A percentile compares a stretch with the other conserved stretches of the same genome.
phyloP scores from a whole-genome alignment of 2,888 invertebrate species.

The Chelonus formosanus region DNA sequence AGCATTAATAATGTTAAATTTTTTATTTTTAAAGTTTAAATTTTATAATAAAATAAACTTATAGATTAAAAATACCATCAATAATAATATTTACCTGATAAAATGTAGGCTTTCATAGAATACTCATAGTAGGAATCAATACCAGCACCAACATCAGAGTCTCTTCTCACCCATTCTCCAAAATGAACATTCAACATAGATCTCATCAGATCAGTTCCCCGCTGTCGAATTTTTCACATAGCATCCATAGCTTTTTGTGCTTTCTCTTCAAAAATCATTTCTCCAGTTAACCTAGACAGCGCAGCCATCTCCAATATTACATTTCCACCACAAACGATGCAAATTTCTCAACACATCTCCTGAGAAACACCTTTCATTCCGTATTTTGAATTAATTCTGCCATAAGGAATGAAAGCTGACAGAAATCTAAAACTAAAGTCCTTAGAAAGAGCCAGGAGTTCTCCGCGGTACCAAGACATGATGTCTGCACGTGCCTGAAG shows the following conservation, averaged over 20 bases:
- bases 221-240: slow-evolving; percentile 92
- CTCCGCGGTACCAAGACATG: slow-evolving; percentile 86
- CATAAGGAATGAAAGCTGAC: slow-evolving; percentile 98
- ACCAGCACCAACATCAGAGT: slow-evolving; percentile 98
- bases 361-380: slow-evolving; percentile 82
- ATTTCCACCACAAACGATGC: slow-evolving; percentile 98
- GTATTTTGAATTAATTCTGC: slow-evolving; percentile 83
- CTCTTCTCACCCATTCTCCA: slow-evolving; percentile 96
- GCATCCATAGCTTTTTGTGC: slow-evolving; percentile 97
- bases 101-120: slow-evolving; percentile 94
- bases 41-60: too few species aligned
- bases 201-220: slow-evolving; percentile 93
- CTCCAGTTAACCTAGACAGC: slow-evolving; percentile 89
- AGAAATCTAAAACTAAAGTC: slow-evolving; percentile 91
- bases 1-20: too few species aligned
- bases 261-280: slow-evolving; percentile 91
- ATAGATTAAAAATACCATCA: too few species aligned
- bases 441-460: slow-evolving; percentile 88
- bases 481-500: slow-evolving; percentile 79
- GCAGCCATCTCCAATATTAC: slow-evolving; percentile 98
- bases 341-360: slow-evolving; percentile 86
- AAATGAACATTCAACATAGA: slow-evolving; percentile 96
- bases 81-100: slow-evolving; percentile 76
- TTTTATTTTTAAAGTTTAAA: too few species aligned
- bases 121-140: slow-evolving; percentile 99